Percentiles rank a stretch among this genome's conserved stretches.
Evolutionary conservation across 2,113 vertebrate species (phyloP).

Genomic region (Tympanuchus pallidicinctus): DNA sequence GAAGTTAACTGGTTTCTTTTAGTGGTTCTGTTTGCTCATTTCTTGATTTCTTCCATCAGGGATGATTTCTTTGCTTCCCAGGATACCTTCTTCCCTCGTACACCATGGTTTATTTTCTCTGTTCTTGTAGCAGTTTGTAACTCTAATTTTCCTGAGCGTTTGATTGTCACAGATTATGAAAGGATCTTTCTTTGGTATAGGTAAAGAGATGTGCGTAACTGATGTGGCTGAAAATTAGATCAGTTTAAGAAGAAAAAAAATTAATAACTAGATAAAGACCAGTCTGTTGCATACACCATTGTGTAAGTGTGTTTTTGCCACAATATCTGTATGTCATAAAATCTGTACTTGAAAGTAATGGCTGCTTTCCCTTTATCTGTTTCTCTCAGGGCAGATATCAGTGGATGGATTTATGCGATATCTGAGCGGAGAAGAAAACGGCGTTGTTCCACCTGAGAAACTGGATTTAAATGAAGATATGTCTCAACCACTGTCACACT

Average conservation of each 20-base stretch:
- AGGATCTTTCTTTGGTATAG: neutral
- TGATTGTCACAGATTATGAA: neutral
- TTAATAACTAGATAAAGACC: neutral
- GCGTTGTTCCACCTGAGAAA: constrained; percentile 95
- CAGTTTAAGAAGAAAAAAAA: neutral
- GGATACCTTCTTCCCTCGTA: neutral
- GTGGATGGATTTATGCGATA: constrained; percentile 94
- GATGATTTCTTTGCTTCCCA: neutral
- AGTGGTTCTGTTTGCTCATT: neutral
- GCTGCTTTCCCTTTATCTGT: constrained; percentile 21
- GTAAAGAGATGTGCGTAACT: neutral
- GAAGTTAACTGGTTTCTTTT: neutral
- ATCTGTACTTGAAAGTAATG: neutral
- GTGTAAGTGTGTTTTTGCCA: neutral
- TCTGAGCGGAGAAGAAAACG: constrained; percentile 94
- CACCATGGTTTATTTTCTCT: neutral
- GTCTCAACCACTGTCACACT: constrained; percentile 95
- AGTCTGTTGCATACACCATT: neutral
- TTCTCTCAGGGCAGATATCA: constrained; percentile 92
- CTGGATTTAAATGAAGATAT: constrained; percentile 99
- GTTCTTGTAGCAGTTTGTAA: neutral
- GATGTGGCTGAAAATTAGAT: neutral
- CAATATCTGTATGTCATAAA: too few species aligned
- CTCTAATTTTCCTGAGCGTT: neutral
- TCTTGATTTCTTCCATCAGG: neutral